Percentiles rank a stretch among this genome's conserved stretches.
Conservation (phyloP, 1,140 invertebrate genomes). For the Holcopasites calliopsidis region DNA sequence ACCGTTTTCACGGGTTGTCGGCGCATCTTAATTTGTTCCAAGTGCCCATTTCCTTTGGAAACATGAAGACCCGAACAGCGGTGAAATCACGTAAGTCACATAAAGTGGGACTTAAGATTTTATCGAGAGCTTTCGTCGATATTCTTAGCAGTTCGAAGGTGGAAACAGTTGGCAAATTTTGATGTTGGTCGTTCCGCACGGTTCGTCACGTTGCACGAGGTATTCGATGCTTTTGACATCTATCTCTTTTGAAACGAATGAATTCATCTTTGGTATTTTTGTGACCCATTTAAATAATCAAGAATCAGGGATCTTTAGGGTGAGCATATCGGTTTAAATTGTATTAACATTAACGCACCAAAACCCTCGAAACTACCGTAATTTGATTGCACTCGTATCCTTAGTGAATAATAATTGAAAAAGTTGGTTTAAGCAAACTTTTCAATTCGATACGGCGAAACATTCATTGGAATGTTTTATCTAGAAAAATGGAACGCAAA, state of each 20-base stretch:
- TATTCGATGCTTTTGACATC: neutral
- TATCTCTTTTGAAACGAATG: neutral
- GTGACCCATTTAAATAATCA: no score
- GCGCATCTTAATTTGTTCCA: neutral
- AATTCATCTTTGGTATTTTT: neutral
- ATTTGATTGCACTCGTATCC: no score
- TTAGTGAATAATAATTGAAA: no score
- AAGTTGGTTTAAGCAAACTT: no score
- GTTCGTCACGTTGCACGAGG: neutral
- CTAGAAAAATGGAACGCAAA: no score
- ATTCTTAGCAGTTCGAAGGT: neutral
- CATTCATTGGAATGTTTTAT: no score
- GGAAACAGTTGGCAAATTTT: neutral
- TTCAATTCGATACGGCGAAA: no score
- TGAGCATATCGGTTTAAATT: no score
- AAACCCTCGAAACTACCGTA: no score
- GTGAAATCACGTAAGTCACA: neutral
- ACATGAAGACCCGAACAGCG: neutral
- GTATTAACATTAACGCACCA: no score
- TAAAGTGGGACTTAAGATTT: slow-evolving; percentile 3
- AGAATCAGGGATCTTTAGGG: no score
- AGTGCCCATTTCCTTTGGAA: neutral
- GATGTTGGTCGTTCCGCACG: neutral
- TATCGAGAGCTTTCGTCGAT: neutral
- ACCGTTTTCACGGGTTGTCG: no score